These are phyloP conservation scores for Xylophagus ater DNA, from an alignment of 2,888 invertebrate species.

Conservation along the genomic window DNA sequence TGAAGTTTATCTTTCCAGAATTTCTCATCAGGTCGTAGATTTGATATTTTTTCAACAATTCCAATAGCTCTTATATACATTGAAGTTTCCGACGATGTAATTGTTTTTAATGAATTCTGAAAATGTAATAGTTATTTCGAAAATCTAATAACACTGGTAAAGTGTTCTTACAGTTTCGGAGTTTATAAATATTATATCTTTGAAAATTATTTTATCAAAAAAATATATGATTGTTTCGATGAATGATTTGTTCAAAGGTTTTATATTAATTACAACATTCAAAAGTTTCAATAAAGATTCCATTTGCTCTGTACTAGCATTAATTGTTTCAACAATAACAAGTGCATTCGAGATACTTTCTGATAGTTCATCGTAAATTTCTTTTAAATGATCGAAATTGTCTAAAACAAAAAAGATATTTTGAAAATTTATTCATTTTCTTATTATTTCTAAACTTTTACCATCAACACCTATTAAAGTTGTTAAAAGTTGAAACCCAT, in stretches of 20 bases:
- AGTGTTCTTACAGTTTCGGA: constrained; percentile 1
- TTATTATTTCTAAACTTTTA: background rate
- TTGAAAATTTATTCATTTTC: background rate
- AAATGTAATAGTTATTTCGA: background rate
- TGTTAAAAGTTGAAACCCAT: constrained; percentile 1
- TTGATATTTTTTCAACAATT: constrained; percentile 2
- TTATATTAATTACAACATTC: background rate
- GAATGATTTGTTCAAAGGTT: background rate
- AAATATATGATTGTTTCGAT: constrained; percentile 4
- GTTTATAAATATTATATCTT: constrained; percentile 1
- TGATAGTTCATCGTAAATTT: constrained; percentile 4
- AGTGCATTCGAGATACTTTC: constrained; percentile 7
- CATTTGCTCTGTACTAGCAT: constrained; percentile 8
- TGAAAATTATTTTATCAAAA: constrained; percentile 8
- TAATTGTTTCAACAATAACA: constrained; percentile 4
- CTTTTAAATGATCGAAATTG: background rate
- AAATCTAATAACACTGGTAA: background rate
- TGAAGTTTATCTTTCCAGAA: constrained; percentile 4
- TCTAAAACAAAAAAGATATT: background rate
- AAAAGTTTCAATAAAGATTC: constrained; percentile 11
- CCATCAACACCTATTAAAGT: constrained; percentile 2
- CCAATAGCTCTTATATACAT: constrained; percentile 10
- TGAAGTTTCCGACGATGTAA: constrained; percentile 1
- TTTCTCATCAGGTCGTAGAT: constrained; percentile 1
- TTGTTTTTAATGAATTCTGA: constrained; percentile 2